Percentiles rank a stretch among this genome's conserved stretches.
phyloP scores from a whole-genome alignment of 1,140 invertebrate species.

The Galleria mellonella region DNA sequence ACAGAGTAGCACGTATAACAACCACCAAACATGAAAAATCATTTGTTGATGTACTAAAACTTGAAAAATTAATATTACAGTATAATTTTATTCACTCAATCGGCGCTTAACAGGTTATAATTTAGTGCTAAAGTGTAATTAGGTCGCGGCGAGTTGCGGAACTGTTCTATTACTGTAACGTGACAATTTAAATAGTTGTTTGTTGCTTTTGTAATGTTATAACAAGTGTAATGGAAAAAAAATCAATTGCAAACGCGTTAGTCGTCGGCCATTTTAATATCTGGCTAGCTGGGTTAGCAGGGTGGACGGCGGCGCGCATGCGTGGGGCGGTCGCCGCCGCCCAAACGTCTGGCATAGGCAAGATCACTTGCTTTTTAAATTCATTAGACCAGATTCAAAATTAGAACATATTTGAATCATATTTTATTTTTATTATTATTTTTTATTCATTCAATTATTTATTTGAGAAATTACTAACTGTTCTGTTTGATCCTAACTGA shows the following conservation, averaged over 20 bases:
- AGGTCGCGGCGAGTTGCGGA: neutral
- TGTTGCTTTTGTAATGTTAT: conserved; percentile 1
- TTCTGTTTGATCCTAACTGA: no score
- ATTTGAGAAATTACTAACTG: no score
- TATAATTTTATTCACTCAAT: neutral
- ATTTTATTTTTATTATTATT: no score
- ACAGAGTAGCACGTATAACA: neutral
- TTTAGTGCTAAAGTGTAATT: neutral
- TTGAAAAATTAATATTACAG: conserved; percentile 1
- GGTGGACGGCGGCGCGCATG: conserved; percentile 9
- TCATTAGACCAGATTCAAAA: neutral
- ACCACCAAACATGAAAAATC: conserved; percentile 1
- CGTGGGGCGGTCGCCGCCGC: conserved; percentile 8
- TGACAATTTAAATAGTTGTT: no score
- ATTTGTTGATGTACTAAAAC: conserved; percentile 3
- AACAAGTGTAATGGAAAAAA: conserved; percentile 28
- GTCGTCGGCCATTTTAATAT: conserved; percentile 40
- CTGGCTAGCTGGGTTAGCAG: conserved; percentile 23
- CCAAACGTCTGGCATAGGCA: conserved; percentile 3
- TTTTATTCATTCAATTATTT: no score
- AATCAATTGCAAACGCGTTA: conserved; percentile 41
- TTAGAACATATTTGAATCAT: neutral
- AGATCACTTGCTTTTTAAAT: conserved; percentile 6
- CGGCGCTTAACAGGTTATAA: conserved; percentile 10
- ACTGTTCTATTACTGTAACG: no score